phyloP scores from a whole-genome alignment of 2,113 vertebrate species.

The Leptodactylus fuscus region DNA sequence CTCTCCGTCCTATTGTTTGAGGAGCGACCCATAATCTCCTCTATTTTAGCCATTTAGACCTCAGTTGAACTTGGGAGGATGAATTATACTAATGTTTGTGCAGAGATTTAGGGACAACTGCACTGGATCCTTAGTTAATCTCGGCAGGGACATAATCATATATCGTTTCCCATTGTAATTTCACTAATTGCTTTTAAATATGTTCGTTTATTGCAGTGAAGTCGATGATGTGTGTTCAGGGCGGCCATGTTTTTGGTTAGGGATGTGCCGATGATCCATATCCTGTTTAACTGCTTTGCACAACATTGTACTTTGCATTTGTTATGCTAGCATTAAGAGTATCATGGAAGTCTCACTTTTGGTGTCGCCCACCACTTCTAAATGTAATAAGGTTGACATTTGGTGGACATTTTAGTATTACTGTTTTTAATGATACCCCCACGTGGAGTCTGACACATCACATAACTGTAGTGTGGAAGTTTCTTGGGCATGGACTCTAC shows the following conservation, averaged over 20 bases:
- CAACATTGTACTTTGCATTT: no score
- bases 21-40: constrained; percentile 15
- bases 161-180: constrained; percentile 30
- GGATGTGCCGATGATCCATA: not conserved
- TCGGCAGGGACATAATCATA: constrained; percentile 18
- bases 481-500: no score
- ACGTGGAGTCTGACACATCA: no score
- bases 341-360: no score
- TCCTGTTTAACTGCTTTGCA: not conserved
- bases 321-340: no score
- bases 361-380: no score
- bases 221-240: not conserved
- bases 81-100: constrained; percentile 45
- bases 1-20: constrained; percentile 28
- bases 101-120: constrained; percentile 42
- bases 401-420: no score
- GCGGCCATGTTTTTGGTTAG: not conserved
- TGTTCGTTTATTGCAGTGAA: not conserved
- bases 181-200: constrained; percentile 32
- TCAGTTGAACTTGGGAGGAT: constrained; percentile 37
- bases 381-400: no score
- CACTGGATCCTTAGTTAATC: constrained; percentile 42
- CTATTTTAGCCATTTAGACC: constrained; percentile 39
- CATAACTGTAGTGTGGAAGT: no score
- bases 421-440: no score